Conservation (phyloP, 2,797 vertebrate genomes). For the Eulemur coronatus region DNA sequence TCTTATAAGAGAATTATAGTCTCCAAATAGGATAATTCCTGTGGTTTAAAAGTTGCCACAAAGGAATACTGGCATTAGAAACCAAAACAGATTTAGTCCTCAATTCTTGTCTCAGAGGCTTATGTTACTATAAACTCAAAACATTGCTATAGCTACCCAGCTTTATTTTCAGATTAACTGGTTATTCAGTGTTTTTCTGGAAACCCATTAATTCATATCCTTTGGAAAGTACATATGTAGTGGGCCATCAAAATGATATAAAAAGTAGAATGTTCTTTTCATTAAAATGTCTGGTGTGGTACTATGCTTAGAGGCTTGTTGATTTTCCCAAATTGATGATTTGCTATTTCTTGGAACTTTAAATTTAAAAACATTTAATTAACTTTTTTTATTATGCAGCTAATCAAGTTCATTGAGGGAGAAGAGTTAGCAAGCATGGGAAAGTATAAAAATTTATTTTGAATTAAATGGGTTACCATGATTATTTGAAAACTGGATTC, state of each 20-base stretch:
- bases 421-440: neutral
- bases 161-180: conserved; percentile 65
- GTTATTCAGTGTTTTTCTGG: conserved; percentile 53
- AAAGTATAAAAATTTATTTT: neutral
- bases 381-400: neutral
- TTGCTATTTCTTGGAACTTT: conserved; percentile 42
- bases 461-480: neutral
- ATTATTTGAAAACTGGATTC: neutral
- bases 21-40: conserved; percentile 62
- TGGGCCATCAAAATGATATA: neutral
- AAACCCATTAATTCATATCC: conserved; percentile 50
- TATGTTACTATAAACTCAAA: conserved; percentile 53
- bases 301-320: neutral
- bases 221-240: conserved; percentile 31
- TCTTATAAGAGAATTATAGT: conserved; percentile 65
- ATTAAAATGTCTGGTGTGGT: neutral
- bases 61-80: conserved; percentile 60
- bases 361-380: conserved; percentile 13
- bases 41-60: conserved; percentile 58
- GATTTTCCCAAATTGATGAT: conserved; percentile 13
- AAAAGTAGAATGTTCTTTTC: conserved; percentile 13
- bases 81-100: conserved; percentile 56
- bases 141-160: conserved; percentile 30
- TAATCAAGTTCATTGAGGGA: neutral
- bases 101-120: conserved; percentile 27